phyloP scores from a whole-genome alignment of 2,113 vertebrate genomes.

The Dipodomys merriami region DNA sequence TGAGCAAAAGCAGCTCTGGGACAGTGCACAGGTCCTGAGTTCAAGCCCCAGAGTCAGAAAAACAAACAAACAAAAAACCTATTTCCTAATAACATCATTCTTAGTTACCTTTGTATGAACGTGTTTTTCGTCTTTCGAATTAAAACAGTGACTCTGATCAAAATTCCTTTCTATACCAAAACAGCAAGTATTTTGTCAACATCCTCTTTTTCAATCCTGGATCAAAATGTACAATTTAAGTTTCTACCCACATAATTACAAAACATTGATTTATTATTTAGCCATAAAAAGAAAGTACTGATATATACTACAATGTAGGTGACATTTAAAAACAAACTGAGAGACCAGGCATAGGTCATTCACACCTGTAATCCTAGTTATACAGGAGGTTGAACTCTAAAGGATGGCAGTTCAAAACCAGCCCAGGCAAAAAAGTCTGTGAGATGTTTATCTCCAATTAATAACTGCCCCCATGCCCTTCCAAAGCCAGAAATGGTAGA shows the following conservation, averaged over 20 bases:
- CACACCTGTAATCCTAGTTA: no score
- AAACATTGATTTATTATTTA: constrained; percentile 19
- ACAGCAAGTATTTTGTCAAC: constrained; percentile 37
- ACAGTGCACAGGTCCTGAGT: no score
- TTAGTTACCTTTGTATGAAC: not conserved
- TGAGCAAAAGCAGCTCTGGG: no score
- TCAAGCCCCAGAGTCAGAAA: no score
- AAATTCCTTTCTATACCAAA: constrained; percentile 35
- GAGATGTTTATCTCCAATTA: no score
- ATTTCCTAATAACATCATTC: not conserved
- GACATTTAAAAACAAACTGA: constrained; percentile 9
- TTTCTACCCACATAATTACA: not conserved
- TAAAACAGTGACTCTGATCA: not conserved
- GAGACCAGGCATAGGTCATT: no score
- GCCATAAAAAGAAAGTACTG: not conserved
- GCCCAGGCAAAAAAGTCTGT: no score
- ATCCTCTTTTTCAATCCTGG: constrained; percentile 38
- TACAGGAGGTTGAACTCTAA: no score
- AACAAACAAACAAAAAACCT: not conserved
- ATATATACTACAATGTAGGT: not conserved
- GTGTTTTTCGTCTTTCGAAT: not conserved
- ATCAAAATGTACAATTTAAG: constrained; percentile 17
- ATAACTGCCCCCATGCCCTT: no score
- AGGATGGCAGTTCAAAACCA: no score
- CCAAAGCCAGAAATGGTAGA: no score